Evolutionary conservation across 1,140 invertebrate genomes (phyloP).

Genomic region (Portunus trituberculatus): DNA sequence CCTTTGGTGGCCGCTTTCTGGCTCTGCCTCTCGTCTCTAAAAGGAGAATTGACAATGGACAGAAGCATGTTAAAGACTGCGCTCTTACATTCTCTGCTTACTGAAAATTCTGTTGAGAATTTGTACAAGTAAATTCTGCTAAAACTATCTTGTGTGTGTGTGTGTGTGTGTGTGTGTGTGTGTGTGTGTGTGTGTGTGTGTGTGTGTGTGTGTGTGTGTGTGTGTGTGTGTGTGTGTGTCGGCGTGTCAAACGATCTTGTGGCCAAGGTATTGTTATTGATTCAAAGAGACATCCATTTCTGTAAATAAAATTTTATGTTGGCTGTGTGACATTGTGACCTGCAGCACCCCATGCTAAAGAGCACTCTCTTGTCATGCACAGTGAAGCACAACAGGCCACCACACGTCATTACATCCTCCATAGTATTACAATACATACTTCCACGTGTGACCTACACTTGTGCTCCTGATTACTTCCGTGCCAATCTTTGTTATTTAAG

Average conservation of each 20-base stretch:
- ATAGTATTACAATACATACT: no score
- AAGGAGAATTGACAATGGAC: neutral
- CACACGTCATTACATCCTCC: no score
- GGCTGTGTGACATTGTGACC: no score
- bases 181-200: constrained; percentile 17
- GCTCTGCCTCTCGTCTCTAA: neutral
- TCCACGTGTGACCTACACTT: no score
- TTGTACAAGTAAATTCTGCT: neutral
- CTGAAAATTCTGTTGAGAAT: neutral
- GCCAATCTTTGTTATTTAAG: no score
- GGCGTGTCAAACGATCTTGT: neutral
- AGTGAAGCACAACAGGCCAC: no score
- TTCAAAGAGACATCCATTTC: no score
- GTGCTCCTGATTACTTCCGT: no score
- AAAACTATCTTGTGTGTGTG: neutral
- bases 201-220: neutral
- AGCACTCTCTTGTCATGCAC: no score
- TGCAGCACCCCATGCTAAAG: no score
- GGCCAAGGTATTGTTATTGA: no score
- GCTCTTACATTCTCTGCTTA: neutral
- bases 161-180: constrained; percentile 20
- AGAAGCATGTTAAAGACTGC: neutral
- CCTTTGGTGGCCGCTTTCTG: neutral
- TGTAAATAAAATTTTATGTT: no score
- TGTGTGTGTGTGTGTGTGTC: constrained; percentile 1